phyloP scores from a whole-genome alignment of 2,888 invertebrate species.

The Lamellibrachia columna region DNA sequence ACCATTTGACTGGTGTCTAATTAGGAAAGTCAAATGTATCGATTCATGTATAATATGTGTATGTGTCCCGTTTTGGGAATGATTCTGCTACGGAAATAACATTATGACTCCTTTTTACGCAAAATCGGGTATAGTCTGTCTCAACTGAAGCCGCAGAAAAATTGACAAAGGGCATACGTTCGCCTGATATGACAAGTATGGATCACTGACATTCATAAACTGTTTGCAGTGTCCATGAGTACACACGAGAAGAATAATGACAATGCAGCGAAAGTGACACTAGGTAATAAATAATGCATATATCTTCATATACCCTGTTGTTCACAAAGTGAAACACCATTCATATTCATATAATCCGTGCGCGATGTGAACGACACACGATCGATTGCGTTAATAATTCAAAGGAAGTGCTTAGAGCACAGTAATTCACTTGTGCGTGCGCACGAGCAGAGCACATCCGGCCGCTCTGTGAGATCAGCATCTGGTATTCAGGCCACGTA shows the following conservation, averaged over 20 bases:
- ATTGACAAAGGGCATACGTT: too few species aligned
- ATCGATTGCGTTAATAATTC: neutral
- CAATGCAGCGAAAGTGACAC: neutral
- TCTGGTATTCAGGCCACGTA: neutral
- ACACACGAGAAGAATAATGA: neutral
- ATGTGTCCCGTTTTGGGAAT: too few species aligned
- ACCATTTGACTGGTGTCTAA: too few species aligned
- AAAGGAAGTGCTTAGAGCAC: neutral
- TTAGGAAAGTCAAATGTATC: too few species aligned
- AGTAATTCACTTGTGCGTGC: neutral
- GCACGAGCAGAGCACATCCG: neutral
- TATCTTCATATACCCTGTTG: neutral
- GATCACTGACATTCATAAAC: neutral
- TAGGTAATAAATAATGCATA: neutral
- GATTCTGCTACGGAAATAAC: too few species aligned
- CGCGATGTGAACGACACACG: neutral
- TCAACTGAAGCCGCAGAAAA: too few species aligned
- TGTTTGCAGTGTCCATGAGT: neutral
- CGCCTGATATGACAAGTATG: too few species aligned
- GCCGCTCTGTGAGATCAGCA: neutral
- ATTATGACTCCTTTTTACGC: too few species aligned
- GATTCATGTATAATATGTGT: too few species aligned
- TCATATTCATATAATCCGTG: neutral
- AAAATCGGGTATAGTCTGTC: too few species aligned
- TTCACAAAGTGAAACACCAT: neutral